These are phyloP conservation scores for Eleginops maclovinus DNA, from an alignment of 2,113 vertebrate genomes.

Conservation along the genomic window DNA sequence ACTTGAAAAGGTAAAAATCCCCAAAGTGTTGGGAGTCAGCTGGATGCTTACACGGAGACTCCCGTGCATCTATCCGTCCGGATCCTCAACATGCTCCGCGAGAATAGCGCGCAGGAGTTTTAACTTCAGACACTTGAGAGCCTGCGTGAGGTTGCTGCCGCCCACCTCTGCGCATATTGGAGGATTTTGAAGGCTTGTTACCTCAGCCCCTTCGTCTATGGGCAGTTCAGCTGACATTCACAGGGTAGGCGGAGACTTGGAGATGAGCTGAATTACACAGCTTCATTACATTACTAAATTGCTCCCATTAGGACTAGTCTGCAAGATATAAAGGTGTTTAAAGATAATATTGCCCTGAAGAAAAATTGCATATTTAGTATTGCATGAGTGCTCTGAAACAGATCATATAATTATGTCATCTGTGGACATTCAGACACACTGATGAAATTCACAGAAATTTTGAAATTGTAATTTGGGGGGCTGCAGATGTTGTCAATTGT, in stretches of 20 bases:
- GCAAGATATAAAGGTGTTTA: background rate
- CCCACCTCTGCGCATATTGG: constrained; percentile 79
- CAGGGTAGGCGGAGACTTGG: constrained; percentile 14
- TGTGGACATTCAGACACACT: constrained; percentile 3
- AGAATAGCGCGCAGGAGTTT: constrained; percentile 78
- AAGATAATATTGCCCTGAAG: background rate
- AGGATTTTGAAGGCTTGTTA: constrained; percentile 47
- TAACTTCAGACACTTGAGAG: constrained; percentile 79
- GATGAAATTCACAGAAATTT: constrained; percentile 23
- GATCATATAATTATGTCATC: background rate
- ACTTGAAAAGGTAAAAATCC: constrained; percentile 19
- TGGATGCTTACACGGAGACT: constrained; percentile 46
- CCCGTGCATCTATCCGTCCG: constrained; percentile 40
- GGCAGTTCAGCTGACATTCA: constrained; percentile 52
- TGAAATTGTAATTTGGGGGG: background rate
- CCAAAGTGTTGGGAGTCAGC: constrained; percentile 38
- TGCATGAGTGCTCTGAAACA: background rate
- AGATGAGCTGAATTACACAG: constrained; percentile 7
- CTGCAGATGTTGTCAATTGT: background rate
- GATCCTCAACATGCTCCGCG: constrained; percentile 64
- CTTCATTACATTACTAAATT: constrained; percentile 19
- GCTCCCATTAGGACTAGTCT: background rate
- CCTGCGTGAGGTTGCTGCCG: constrained; percentile 62
- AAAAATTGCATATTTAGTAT: background rate
- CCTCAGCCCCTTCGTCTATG: constrained; percentile 43